Base-by-base conservation (phyloP, 1,140 invertebrate genomes). In the Chrysoperla carnea region DNA sequence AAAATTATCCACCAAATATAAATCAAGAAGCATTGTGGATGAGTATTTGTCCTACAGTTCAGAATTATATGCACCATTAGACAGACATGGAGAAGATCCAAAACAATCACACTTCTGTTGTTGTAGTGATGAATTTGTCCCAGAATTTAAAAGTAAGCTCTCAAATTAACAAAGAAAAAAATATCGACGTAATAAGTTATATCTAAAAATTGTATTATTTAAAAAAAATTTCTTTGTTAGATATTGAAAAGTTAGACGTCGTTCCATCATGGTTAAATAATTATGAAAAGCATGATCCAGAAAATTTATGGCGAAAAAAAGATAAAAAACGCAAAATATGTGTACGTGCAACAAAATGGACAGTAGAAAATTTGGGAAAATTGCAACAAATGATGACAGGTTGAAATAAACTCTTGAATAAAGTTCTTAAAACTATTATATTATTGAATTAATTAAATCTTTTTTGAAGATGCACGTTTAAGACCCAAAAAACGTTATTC, bases 341-440 rank as follows among this genome's bases (percentile, higher is more conserved):
- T 49, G 57, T 69, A 33, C 59, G 68, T 23, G 64, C 72, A 52
- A 75, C 73, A 4, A 72, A 70, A 54, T 77, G 72, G 73, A 73
- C 68, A 23, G 64, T 73, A 33, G 62, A 72, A 43, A 72, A 71
- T 41, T 41, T 77, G 17, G 64, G 68, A 51, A 55, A 63, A 31
- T 57, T 77, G 11, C 65, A 76, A 40, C 2, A 23, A 23, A 23
- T 23, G 17, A 23, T 23, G 17, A 23, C 17, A 23, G 17, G 17
- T 23, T 3, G 5, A 23, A 23, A 23, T 23, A 23, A 23, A 23
- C 17, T 5, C 2, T 3, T 23, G 2, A 23, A 5, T 23, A 23
- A 23, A 23, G 17, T 23, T 23, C n/a, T n/a, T n/a, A n/a, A n/a
- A n/a, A n/a, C n/a, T n/a, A 23, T 23, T 5, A 3, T 23, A 3